Conservation (phyloP, 2,797 vertebrate genomes). For the Toxotes lorentzi region DNA sequence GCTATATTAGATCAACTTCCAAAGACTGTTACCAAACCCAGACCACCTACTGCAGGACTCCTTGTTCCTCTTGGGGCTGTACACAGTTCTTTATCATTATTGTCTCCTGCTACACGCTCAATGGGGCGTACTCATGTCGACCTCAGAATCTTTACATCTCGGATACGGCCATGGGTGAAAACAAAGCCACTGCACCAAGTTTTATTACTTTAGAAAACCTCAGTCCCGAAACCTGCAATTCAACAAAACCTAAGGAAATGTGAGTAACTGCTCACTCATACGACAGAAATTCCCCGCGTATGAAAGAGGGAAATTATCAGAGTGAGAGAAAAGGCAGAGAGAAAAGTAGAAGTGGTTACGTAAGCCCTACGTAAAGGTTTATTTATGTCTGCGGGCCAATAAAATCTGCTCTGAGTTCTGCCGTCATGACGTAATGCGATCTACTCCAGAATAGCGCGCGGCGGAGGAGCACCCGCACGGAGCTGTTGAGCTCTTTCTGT, state of each 20-base stretch:
- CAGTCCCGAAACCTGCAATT: too few species aligned
- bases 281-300: slow-evolving; percentile 1
- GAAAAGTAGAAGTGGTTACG: slow-evolving; percentile 56
- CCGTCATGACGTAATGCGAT: slow-evolving; percentile 76
- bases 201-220: too few species aligned
- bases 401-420: slow-evolving; percentile 15
- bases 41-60: too few species aligned
- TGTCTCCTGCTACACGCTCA: too few species aligned
- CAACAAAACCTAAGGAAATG: neutral
- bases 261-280: neutral
- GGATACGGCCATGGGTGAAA: too few species aligned
- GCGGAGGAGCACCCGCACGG: slow-evolving; percentile 45
- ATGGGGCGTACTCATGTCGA: too few species aligned
- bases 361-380: slow-evolving; percentile 62
- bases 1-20: neutral
- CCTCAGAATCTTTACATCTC: too few species aligned
- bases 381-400: slow-evolving; percentile 76
- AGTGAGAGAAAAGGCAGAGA: neutral
- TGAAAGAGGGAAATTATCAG: slow-evolving; percentile 1
- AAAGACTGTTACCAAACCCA: neutral
- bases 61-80: too few species aligned
- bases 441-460: slow-evolving; percentile 76
- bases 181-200: too few species aligned
- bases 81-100: too few species aligned
- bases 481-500: slow-evolving; percentile 17